Base-by-base conservation (phyloP, 2,888 invertebrate species). In the Cerastis leucographa region DNA sequence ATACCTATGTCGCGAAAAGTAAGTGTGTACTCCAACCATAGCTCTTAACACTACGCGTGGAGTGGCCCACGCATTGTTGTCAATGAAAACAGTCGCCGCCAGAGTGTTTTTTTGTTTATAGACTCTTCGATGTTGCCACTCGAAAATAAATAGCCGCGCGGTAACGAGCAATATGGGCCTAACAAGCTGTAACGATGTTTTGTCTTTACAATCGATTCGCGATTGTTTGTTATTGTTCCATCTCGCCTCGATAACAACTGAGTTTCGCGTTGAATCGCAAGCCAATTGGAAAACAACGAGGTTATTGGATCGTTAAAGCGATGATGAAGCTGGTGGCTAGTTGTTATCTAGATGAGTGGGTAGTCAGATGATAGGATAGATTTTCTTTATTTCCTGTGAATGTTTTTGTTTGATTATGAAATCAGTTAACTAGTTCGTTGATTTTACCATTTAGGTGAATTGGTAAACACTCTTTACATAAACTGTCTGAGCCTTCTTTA, bases 101-200 rank as follows among this genome's bases (percentile, higher is more conserved):
- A 88, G 91, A 96, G 96, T 96, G 96, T 96, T 96, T 96, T 96
- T 96, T 96, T 96, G 96, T 96, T 96, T 96, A 96, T 96, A 91
- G 92, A 95, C 95, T 94, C 95, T 94, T 93, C 94, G 95, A 93
- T 96, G 96, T 96, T 95, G 95, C 95, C 95, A 95, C 96, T 96
- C 93, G 93, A 96, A 94, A 95, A 95, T 95, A 96, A 96, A 96
- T 95, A 96, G 94, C 94, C 85, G 89, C 90, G 91, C 93, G 91
- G 94, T 95, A 95, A 94, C 94, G 94, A 95, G 96, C 95, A 94
- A 94, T 95, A 94, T 93, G 94, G 92, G 85, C 91, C 91, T 95
- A 95, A 96, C 96, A 94, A 96, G 94, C 93, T 92, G 92, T 92
- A 93, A 94, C 95, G 94, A 94, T 94, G 94, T 94, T 95, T 94